A percentile compares a stretch with the other conserved stretches of the same genome.
phyloP scores from a whole-genome alignment of 1,140 invertebrate species.

The Drosophila nasuta region DNA sequence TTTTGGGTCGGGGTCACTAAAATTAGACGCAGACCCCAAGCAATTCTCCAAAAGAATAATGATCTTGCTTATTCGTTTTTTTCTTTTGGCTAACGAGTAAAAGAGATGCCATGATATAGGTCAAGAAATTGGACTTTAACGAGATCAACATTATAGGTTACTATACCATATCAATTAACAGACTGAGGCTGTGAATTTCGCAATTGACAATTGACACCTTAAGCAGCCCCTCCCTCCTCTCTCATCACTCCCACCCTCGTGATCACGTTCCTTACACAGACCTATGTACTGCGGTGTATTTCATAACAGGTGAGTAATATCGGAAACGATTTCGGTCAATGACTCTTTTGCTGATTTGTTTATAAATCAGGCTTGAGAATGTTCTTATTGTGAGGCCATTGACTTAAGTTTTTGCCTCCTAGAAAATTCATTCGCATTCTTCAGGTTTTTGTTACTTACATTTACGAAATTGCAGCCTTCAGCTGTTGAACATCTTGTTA shows the following conservation, averaged over 20 bases:
- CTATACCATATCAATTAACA: slow-evolving; percentile 54
- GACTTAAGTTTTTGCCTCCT: slow-evolving; percentile 66
- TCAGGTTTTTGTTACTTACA: slow-evolving; percentile 54
- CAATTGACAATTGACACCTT: slow-evolving; percentile 45
- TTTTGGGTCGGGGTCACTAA: slow-evolving; percentile 36
- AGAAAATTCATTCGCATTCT: slow-evolving; percentile 50
- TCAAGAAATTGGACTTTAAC: neutral
- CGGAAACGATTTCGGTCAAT: slow-evolving; percentile 81
- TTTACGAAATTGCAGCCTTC: slow-evolving; percentile 65
- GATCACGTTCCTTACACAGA: neutral
- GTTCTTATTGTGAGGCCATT: slow-evolving; percentile 72
- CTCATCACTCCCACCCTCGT: too few species aligned
- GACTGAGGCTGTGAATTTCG: slow-evolving; percentile 53
- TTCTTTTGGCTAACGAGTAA: neutral
- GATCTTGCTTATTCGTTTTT: neutral
- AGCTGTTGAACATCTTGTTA: slow-evolving; percentile 59
- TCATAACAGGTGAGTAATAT: slow-evolving; percentile 82
- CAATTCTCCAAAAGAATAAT: neutral
- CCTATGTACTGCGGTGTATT: slow-evolving; percentile 68
- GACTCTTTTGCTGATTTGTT: slow-evolving; percentile 78
- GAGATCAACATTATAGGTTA: neutral
- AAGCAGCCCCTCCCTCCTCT: neutral
- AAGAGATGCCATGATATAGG: neutral
- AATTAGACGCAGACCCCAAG: neutral
- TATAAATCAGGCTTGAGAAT: slow-evolving; percentile 76